Base-by-base conservation (phyloP, 2,113 vertebrate genomes). In the Abramis brama region DNA sequence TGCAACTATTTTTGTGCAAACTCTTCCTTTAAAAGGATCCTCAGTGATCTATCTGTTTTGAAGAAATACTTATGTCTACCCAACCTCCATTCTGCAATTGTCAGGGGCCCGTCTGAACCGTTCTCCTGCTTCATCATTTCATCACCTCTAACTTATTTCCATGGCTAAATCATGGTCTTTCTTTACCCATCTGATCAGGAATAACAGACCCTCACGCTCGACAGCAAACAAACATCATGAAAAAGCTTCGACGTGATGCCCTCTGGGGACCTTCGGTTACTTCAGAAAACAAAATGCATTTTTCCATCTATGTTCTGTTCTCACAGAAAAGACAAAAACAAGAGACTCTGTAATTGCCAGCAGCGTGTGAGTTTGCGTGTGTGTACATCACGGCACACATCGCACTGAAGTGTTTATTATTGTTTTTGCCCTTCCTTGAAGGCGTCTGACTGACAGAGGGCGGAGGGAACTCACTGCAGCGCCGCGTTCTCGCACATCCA, bases 351-450 rank as follows among this genome's bases (percentile, higher is more conserved):
- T 90, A 91, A 91, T 90, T 91, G 90, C 79, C 50, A 88, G 89
- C 45, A 81, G 86, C 87, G 57, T 70, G 57, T 50, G 88, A 85
- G 78, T 90, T 88, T 90, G 17, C 17, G 66, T n/a, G 23, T 80
- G 27, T 30, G 76, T 84, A 39, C 86, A 36, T 82, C 25, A 90
- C 50, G 80, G 78, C 71, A 83, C 83, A 83, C 59, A 79, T 92
- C 90, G 86, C 86, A 39, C 84, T 88, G 83, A 85, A 88, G 77
- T 78, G 59, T 84, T 90, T 84, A 87, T 90, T 88, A 90, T 90
- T 86, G 89, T 90, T 92, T 82, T 91, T 89, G 88, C 89, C 91
- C 89, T 93, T 90, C 92, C 92, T 92, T 85, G 87, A 85, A 94
- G 91, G 89, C 91, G 83, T 90, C 91, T 81, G 80, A 77, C 10